These are phyloP conservation scores for Mustela nigripes DNA, from an alignment of 2,113 vertebrate species.

Conservation along the genomic window DNA sequence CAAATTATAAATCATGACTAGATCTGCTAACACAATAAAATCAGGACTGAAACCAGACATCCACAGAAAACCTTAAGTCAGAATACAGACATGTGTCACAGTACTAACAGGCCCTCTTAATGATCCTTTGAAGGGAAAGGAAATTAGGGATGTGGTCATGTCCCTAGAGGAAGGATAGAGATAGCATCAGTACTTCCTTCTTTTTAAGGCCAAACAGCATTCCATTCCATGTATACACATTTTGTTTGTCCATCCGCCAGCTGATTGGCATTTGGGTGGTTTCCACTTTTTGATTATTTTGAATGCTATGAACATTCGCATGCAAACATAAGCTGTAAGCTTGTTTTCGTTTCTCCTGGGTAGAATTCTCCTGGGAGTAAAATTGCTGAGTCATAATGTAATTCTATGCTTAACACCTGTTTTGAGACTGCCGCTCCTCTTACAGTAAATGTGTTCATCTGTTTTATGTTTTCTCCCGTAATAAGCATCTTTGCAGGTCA, in stretches of 20 bases:
- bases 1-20: background rate
- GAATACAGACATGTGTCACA: background rate
- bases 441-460: background rate
- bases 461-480: background rate
- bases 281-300: background rate
- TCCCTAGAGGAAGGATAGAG: background rate
- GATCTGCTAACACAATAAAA: background rate
- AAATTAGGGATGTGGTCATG: background rate
- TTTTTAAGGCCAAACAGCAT: background rate
- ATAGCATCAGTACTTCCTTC: background rate
- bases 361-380: background rate
- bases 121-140: background rate
- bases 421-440: background rate
- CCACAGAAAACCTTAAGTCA: background rate
- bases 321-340: background rate
- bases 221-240: background rate
- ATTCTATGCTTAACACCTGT: conserved; percentile 14
- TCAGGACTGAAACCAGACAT: background rate
- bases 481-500: conserved; percentile 18
- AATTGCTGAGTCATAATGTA: conserved; percentile 2
- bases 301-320: background rate
- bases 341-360: conserved; percentile 20
- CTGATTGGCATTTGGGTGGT: background rate
- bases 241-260: background rate
- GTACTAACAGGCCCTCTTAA: background rate